Conservation (phyloP, 2,797 vertebrate genomes). For the Periparus ater region DNA sequence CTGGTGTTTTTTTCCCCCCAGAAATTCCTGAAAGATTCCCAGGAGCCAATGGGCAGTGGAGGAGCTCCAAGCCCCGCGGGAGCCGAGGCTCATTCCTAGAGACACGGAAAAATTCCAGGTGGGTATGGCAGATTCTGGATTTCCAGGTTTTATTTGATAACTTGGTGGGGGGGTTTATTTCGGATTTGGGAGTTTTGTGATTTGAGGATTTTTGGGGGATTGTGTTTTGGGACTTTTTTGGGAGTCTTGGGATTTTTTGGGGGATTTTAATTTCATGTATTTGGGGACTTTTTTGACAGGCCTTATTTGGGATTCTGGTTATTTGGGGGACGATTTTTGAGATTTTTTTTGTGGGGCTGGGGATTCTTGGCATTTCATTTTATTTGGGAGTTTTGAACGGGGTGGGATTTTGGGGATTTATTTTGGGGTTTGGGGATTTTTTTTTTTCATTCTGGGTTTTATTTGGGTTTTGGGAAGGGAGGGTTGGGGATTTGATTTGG, state of each 20-base stretch:
- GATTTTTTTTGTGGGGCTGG: background rate
- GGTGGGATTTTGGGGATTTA: background rate
- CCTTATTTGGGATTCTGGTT: background rate
- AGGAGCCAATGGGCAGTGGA: background rate
- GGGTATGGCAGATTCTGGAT: fast-evolving
- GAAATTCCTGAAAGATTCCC: background rate
- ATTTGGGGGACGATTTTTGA: background rate
- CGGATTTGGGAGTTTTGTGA: background rate
- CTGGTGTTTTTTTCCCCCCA: fast-evolving
- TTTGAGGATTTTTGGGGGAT: too few species aligned
- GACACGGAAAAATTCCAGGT: background rate
- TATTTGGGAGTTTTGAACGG: background rate
- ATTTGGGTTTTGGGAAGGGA: too few species aligned
- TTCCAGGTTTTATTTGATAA: fast-evolving
- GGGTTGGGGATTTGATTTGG: background rate
- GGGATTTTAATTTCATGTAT: background rate
- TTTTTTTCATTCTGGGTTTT: too few species aligned
- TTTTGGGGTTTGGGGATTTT: background rate
- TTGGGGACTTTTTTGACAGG: too few species aligned
- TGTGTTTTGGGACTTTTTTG: background rate
- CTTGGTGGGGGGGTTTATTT: too few species aligned
- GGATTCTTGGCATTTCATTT: background rate
- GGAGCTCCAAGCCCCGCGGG: background rate
- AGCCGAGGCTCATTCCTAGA: background rate
- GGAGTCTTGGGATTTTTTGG: too few species aligned